phyloP scores from a whole-genome alignment of 1,140 invertebrate species.

The Scaptomyza pallida region DNA sequence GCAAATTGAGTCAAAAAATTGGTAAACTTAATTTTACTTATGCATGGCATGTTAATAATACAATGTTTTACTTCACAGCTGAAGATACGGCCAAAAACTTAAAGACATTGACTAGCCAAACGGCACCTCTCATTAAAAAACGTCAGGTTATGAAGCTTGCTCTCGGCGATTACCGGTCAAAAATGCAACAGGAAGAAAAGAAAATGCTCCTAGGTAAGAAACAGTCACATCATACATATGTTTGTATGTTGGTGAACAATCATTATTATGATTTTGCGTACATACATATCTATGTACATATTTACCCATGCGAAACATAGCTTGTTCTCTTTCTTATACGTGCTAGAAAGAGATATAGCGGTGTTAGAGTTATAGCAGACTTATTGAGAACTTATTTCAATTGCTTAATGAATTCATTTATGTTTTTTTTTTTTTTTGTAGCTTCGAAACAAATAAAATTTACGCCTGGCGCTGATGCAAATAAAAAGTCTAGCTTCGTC shows the following conservation, averaged over 20 bases:
- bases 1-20: slow-evolving; percentile 87
- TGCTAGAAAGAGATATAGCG: slow-evolving; percentile 1
- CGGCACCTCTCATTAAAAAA: slow-evolving; percentile 88
- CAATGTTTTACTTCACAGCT: slow-evolving; percentile 74
- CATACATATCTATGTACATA: too few species aligned
- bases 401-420: neutral
- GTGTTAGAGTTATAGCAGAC: neutral
- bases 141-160: slow-evolving; percentile 89
- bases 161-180: slow-evolving; percentile 90
- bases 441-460: slow-evolving; percentile 84
- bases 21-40: slow-evolving; percentile 32
- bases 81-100: slow-evolving; percentile 87
- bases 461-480: slow-evolving; percentile 63
- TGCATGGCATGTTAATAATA: slow-evolving; percentile 17
- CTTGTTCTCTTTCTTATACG: slow-evolving; percentile 18
- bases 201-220: slow-evolving; percentile 85
- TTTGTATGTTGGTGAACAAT: too few species aligned
- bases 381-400: too few species aligned
- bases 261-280: too few species aligned
- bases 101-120: slow-evolving; percentile 88
- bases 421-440: slow-evolving; percentile 20
- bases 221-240: neutral
- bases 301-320: neutral
- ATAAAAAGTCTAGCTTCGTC: slow-evolving; percentile 86
- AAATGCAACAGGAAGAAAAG: slow-evolving; percentile 90